A percentile compares a stretch with the other conserved stretches of the same genome.
Conservation (phyloP, 2,113 vertebrate species). For the Saguinus imperator region DNA sequence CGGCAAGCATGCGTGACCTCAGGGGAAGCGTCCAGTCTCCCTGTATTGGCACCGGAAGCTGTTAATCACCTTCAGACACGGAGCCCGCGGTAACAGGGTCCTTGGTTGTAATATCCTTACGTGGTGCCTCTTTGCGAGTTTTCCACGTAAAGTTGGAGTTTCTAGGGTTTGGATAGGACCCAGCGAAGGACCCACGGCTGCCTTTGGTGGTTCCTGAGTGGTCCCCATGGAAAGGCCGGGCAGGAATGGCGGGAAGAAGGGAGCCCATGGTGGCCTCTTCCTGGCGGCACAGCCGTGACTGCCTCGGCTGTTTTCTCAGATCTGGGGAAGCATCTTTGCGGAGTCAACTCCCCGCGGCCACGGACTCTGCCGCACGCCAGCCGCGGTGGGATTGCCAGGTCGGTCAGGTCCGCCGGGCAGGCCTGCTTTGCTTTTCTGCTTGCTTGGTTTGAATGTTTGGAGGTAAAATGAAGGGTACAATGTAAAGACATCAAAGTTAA, state of each 20-base stretch:
- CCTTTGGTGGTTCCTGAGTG: not conserved
- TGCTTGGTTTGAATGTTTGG: no score
- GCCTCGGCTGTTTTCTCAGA: no score
- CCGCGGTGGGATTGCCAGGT: not conserved
- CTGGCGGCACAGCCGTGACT: fast-evolving
- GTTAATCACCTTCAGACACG: fast-evolving
- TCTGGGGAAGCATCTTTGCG: fast-evolving
- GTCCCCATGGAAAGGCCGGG: fast-evolving
- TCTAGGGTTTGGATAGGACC: fast-evolving
- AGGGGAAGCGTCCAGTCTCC: not conserved
- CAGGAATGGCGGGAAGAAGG: not conserved
- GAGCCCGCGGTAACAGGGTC: not conserved
- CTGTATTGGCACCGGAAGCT: fast-evolving
- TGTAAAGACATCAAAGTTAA: not conserved
- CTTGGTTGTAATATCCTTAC: fast-evolving
- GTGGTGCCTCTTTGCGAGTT: not conserved
- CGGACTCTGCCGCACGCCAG: fast-evolving
- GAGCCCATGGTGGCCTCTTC: not conserved
- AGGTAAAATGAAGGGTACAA: not conserved
- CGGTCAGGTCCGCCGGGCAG: fast-evolving
- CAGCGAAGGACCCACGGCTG: fast-evolving
- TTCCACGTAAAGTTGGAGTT: fast-evolving
- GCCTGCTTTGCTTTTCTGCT: not conserved
- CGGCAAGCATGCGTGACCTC: fast-evolving
- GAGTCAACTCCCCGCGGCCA: fast-evolving